Percentiles rank a stretch among this genome's conserved stretches.
phyloP scores from a whole-genome alignment of 2,797 vertebrate species.

The Cryptoblepharus egeriae region DNA sequence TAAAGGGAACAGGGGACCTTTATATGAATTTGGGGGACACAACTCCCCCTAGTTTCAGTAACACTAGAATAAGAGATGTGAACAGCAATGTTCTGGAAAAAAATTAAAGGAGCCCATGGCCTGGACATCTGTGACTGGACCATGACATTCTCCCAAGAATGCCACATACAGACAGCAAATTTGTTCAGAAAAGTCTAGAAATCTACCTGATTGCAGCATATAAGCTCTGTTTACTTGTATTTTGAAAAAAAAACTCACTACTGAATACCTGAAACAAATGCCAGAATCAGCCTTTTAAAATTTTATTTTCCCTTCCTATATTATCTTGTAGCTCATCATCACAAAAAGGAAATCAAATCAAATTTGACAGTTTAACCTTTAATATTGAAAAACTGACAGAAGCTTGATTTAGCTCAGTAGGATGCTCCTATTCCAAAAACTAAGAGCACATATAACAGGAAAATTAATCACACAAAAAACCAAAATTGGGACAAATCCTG shows the following conservation, averaged over 20 bases:
- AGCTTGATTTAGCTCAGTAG: slow-evolving; percentile 1
- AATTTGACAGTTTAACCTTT: slow-evolving; percentile 27
- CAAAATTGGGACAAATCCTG: neutral
- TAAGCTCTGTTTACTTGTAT: neutral
- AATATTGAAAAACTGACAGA: slow-evolving; percentile 19
- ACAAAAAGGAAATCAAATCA: slow-evolving; percentile 21
- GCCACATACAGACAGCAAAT: no score
- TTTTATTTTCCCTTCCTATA: slow-evolving; percentile 25
- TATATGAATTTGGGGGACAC: no score
- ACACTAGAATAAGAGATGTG: no score
- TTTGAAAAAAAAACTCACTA: neutral
- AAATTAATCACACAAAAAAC: slow-evolving; percentile 39
- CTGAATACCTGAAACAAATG: neutral
- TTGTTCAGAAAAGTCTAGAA: neutral
- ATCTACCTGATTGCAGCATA: neutral
- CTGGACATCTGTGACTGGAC: no score
- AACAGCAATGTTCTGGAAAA: no score
- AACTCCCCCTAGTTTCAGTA: no score
- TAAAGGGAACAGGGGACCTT: no score
- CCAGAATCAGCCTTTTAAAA: neutral
- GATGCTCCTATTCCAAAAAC: slow-evolving; percentile 35
- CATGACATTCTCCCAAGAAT: no score
- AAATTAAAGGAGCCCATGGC: no score
- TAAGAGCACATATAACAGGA: neutral
- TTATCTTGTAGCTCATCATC: slow-evolving; percentile 11